Percentiles rank a stretch among this genome's conserved stretches.
Evolutionary conservation across 2,888 invertebrate genomes (phyloP).

Genomic region (Philereme transversata): DNA sequence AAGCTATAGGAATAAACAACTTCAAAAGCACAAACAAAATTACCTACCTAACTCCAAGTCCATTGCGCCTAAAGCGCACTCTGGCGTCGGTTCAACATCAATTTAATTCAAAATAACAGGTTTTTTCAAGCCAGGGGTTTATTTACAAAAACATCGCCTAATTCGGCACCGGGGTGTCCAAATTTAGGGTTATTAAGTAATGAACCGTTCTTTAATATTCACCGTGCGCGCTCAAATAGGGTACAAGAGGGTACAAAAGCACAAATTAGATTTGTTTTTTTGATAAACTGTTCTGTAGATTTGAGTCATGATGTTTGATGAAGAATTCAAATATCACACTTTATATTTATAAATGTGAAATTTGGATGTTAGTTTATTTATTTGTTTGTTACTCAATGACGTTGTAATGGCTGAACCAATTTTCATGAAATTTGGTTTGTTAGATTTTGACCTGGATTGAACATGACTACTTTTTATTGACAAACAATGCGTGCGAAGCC

Average conservation of each 20-base stretch:
- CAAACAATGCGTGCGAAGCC: too few species aligned
- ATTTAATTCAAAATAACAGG: slow-evolving; percentile 52
- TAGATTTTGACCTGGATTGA: too few species aligned
- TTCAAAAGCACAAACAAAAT: slow-evolving; percentile 28
- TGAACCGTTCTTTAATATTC: slow-evolving; percentile 55
- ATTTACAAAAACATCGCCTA: slow-evolving; percentile 75
- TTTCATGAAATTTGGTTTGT: too few species aligned
- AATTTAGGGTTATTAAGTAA: slow-evolving; percentile 77
- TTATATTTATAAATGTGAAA: too few species aligned
- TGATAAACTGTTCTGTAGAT: slow-evolving; percentile 11
- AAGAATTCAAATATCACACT: too few species aligned
- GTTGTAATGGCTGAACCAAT: too few species aligned
- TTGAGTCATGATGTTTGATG: slow-evolving; percentile 17
- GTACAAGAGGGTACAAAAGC: slow-evolving; percentile 12
- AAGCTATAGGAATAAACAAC: slow-evolving; percentile 24
- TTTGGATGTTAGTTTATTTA: too few species aligned
- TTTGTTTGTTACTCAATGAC: too few species aligned
- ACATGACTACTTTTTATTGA: too few species aligned
- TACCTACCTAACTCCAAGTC: slow-evolving; percentile 8
- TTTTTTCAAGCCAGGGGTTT: slow-evolving; percentile 59
- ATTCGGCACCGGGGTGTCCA: slow-evolving; percentile 70
- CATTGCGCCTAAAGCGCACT: slow-evolving; percentile 15
- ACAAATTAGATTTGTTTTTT: slow-evolving; percentile 9
- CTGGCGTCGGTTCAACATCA: slow-evolving; percentile 24
- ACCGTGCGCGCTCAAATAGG: slow-evolving; percentile 33